Evolutionary conservation across 2,113 vertebrate genomes (phyloP).

Genomic region (Psittacula cyanocephala): DNA sequence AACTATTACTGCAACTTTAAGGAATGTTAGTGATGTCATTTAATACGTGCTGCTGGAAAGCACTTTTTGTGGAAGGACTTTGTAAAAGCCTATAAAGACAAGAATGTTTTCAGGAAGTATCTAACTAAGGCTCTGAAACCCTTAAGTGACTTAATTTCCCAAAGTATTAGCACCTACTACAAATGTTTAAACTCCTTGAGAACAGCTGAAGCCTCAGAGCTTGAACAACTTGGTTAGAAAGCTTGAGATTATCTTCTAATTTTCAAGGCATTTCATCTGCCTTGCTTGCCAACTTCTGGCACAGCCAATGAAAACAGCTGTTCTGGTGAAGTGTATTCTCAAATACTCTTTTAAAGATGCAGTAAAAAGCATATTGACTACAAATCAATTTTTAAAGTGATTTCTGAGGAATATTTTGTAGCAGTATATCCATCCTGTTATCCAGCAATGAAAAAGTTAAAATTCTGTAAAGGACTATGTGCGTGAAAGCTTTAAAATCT

Average conservation of each 20-base stretch:
- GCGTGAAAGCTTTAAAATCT: not conserved
- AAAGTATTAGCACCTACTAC: not conserved
- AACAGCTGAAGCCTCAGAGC: not conserved
- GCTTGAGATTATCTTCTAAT: not conserved
- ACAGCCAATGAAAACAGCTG: not conserved
- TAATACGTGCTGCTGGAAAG: not conserved
- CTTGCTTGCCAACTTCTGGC: not conserved
- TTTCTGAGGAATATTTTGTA: not conserved
- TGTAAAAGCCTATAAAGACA: not conserved
- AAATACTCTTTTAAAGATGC: not conserved
- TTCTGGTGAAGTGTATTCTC: not conserved
- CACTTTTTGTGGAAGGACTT: not conserved
- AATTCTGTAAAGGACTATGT: not conserved
- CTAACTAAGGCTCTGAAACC: not conserved
- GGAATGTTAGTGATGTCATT: not conserved
- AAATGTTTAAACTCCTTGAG: not conserved
- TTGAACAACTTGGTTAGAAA: not conserved
- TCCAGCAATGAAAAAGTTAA: not conserved
- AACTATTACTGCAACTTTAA: not conserved
- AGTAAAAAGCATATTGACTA: not conserved
- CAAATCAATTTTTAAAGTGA: not conserved
- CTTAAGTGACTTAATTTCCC: not conserved
- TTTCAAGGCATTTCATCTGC: not conserved
- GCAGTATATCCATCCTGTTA: not conserved
- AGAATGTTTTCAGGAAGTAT: not conserved